Evolutionary conservation across 2,888 invertebrate genomes (phyloP).

Genomic region (Platerodrilus igneus): DNA sequence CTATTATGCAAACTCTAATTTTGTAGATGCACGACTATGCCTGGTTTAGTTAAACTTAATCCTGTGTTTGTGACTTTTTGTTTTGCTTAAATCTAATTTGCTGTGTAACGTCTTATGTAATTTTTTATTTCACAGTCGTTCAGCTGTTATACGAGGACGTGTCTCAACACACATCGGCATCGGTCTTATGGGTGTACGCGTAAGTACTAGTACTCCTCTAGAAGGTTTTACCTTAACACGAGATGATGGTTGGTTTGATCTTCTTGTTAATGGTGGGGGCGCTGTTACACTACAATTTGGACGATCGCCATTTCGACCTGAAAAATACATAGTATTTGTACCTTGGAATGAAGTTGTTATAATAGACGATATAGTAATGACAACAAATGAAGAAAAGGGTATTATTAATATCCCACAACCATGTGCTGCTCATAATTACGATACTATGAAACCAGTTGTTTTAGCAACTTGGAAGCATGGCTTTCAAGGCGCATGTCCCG

Average conservation of each 20-base stretch:
- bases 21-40: slow-evolving; percentile 25
- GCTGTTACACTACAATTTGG: slow-evolving; percentile 94
- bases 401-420: slow-evolving; percentile 65
- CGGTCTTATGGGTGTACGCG: slow-evolving; percentile 92
- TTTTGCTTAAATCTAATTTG: slow-evolving; percentile 39
- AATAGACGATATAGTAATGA: slow-evolving; percentile 81
- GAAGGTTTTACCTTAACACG: slow-evolving; percentile 94
- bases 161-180: slow-evolving; percentile 88
- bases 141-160: slow-evolving; percentile 93
- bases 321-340: slow-evolving; percentile 82
- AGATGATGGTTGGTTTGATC: slow-evolving; percentile 94
- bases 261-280: slow-evolving; percentile 98
- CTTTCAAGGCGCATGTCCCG: slow-evolving; percentile 91
- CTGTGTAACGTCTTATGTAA: neutral
- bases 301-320: slow-evolving; percentile 82
- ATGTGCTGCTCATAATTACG: slow-evolving; percentile 85
- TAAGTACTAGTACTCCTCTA: slow-evolving; percentile 88
- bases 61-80: slow-evolving; percentile 46
- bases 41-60: slow-evolving; percentile 37
- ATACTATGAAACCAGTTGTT: slow-evolving; percentile 88
- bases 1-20: slow-evolving; percentile 29
- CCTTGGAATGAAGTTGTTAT: slow-evolving; percentile 99
- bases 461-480: slow-evolving; percentile 93
- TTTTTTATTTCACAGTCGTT: slow-evolving; percentile 65
- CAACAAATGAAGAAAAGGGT: slow-evolving; percentile 77